A percentile compares a stretch with the other conserved stretches of the same genome.
Evolutionary conservation across 2,797 vertebrate species (phyloP).

Genomic region (Emys orbicularis): DNA sequence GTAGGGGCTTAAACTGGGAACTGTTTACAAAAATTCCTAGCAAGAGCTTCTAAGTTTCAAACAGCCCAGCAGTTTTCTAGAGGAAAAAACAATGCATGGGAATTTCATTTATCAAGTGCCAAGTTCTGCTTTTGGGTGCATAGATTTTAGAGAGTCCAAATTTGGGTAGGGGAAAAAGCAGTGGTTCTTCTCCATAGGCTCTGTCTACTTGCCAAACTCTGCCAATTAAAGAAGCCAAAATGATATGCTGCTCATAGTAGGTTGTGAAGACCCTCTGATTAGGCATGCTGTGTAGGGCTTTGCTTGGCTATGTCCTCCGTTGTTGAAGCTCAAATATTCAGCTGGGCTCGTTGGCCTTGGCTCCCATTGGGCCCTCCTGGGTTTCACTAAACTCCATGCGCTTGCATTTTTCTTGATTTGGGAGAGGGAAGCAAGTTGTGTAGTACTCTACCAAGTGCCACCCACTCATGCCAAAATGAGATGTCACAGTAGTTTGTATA

Average conservation of each 20-base stretch:
- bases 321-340: neutral
- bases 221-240: neutral
- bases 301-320: neutral
- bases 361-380: neutral
- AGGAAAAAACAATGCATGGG: neutral
- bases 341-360: neutral
- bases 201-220: neutral
- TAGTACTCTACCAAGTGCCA: neutral
- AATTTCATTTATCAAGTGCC: neutral
- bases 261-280: neutral
- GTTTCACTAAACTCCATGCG: neutral
- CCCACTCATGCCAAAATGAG: neutral
- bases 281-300: neutral
- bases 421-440: neutral
- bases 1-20: neutral
- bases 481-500: neutral
- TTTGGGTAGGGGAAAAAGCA: neutral
- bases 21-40: neutral
- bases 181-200: neutral
- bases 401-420: neutral
- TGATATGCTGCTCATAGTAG: neutral
- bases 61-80: conserved; percentile 12
- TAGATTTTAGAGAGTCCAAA: neutral
- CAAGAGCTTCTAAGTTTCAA: neutral
- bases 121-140: neutral